These are phyloP conservation scores for Glaucomys volans DNA, from an alignment of 2,113 vertebrate species.

Conservation along the genomic window DNA sequence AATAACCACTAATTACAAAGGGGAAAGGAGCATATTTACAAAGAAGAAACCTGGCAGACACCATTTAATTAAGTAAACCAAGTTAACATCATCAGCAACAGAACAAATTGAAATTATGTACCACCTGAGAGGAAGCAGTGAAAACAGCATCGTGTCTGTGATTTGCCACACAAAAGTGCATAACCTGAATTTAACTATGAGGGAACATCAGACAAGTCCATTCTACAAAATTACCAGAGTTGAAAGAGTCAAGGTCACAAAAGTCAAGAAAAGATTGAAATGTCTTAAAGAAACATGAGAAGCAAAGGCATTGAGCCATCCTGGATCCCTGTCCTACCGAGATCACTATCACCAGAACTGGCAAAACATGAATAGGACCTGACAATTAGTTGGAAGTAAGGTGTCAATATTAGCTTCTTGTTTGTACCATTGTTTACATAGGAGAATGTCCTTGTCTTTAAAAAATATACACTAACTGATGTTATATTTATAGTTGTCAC, in stretches of 20 bases:
- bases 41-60: constrained; percentile 14
- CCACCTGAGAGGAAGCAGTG: not conserved
- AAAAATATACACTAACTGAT: not conserved
- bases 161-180: not conserved
- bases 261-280: not conserved
- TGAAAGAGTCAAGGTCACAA: not conserved
- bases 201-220: not conserved
- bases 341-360: not conserved
- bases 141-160: not conserved
- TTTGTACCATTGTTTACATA: not conserved
- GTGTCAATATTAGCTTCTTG: not conserved
- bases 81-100: constrained; percentile 10
- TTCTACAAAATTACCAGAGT: constrained; percentile 35
- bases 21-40: constrained; percentile 35
- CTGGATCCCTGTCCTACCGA: not conserved
- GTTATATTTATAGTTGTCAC: no score
- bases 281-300: not conserved
- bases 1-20: constrained; percentile 58
- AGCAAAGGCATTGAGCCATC: not conserved
- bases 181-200: not conserved
- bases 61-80: constrained; percentile 37
- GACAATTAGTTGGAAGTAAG: not conserved
- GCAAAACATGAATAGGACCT: not conserved
- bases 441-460: not conserved
- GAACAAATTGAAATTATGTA: constrained; percentile 24